These are phyloP conservation scores for Gonatopus flavifemur DNA, from an alignment of 1,140 invertebrate species.

Conservation along the genomic window DNA sequence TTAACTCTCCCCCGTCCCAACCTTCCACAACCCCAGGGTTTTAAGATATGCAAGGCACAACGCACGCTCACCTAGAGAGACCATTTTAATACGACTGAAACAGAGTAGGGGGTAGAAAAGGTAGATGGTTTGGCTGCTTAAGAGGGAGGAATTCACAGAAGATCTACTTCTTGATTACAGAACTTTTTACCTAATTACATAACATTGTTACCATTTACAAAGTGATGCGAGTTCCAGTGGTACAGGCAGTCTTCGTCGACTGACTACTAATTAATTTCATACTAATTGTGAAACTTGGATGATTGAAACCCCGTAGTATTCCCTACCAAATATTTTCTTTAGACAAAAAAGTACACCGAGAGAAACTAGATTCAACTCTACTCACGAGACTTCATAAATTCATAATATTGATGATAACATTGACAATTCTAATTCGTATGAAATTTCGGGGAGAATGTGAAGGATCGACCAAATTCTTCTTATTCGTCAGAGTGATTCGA, in stretches of 20 bases:
- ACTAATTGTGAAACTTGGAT: too few relatives aligned
- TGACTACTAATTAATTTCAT: constrained; percentile 47
- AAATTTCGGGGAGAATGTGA: too few relatives aligned
- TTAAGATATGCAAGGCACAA: constrained; percentile 50
- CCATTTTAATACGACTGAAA: constrained; percentile 50
- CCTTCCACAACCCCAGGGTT: constrained; percentile 37
- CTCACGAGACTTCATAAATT: too few relatives aligned
- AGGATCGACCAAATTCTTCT: too few relatives aligned
- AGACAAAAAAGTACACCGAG: too few relatives aligned
- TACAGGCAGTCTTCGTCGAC: constrained; percentile 18
- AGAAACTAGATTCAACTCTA: too few relatives aligned
- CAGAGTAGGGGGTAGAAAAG: constrained; percentile 21
- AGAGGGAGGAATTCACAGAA: constrained; percentile 37
- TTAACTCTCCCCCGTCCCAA: constrained; percentile 24
- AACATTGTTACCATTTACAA: constrained; percentile 51
- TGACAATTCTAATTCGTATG: too few relatives aligned
- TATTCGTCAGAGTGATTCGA: too few relatives aligned
- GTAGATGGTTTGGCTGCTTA: constrained; percentile 21
- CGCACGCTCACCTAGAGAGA: constrained; percentile 47
- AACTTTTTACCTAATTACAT: constrained; percentile 52
- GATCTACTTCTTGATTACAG: constrained; percentile 54
- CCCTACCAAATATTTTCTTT: too few relatives aligned
- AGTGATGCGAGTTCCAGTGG: constrained; percentile 36
- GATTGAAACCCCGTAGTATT: too few relatives aligned
- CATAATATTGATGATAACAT: too few relatives aligned